Base-by-base conservation (phyloP, 2,113 vertebrate species). In the Muscicapa adusta region DNA sequence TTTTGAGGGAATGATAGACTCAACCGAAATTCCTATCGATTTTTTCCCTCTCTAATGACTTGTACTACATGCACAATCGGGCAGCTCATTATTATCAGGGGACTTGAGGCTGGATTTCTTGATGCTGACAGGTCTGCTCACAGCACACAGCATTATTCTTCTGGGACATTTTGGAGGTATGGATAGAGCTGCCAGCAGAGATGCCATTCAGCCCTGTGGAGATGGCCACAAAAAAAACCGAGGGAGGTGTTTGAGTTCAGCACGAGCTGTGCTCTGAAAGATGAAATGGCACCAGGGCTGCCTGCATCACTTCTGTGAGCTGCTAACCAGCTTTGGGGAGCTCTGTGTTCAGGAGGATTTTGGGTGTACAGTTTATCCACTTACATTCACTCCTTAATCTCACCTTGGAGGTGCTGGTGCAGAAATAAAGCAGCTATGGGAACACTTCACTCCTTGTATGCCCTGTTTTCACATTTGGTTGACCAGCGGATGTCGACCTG, bases 1-100 rank as follows among this genome's bases (percentile, higher is more conserved):
- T 86, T 89, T 94, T 91, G 94, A 94, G 94, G 82, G 72, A 94
- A 79, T 91, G 73, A 94, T 71, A 71, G 85, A 90, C 57, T 91
- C 85, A 40, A 10, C 65, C 8, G 20, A 93, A 77, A 73, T 94
- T 84, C 72, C 51, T 78, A 94, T 88, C 86, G 95, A 94, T 96
- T 94, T 94, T 79, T 87, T n/a, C 33, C 75, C 47, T 77, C 77
- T 95, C 75, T 96, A 96, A 95, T 97, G 93, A 95, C 78, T 95
- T 96, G 78, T 93, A 93, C 89, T 96, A 95, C 94, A 96, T 94
- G 96, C 95, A 86, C 88, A 88, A 43, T 88, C 12, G 1, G 92
- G 85, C 85, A 88, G 88, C 82, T 96, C 91, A 80, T 95, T 95
- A 93, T 95, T 94, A 75, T 60, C 91, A 77, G 68, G 91, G 70